These are phyloP conservation scores for Illadopsis cleaveri DNA, from an alignment of 2,113 vertebrate genomes.

Conservation along the genomic window DNA sequence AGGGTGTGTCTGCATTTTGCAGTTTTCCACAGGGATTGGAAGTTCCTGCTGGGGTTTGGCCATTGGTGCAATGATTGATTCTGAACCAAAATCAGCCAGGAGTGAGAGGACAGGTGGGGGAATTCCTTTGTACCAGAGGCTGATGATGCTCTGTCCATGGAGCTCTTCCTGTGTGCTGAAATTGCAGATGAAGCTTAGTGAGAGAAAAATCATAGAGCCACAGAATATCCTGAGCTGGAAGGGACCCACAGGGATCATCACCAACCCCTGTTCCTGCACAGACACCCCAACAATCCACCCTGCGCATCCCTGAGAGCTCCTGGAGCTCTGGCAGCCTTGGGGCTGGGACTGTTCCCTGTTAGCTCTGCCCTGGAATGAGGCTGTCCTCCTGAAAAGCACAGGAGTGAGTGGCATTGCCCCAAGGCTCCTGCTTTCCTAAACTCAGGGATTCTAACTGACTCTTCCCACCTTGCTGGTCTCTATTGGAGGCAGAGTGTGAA, in stretches of 20 bases:
- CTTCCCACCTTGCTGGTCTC: background rate
- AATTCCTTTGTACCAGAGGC: background rate
- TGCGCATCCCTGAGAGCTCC: background rate
- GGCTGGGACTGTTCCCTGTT: background rate
- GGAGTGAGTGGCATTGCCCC: background rate
- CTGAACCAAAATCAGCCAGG: background rate
- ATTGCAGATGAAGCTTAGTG: background rate
- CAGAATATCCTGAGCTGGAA: background rate
- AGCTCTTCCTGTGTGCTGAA: background rate
- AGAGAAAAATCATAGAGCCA: background rate
- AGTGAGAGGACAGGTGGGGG: background rate
- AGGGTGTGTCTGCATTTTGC: no score
- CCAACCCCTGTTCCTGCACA: background rate
- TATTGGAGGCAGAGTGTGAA: background rate
- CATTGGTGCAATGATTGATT: rapidly evolving
- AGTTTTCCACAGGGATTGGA: background rate
- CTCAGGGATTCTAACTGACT: background rate
- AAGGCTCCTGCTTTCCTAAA: background rate
- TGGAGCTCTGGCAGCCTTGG: background rate
- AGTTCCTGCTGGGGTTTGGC: background rate
- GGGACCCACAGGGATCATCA: background rate
- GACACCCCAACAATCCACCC: background rate
- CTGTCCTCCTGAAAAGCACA: background rate
- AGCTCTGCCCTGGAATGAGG: background rate
- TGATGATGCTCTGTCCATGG: background rate